Base-by-base conservation (phyloP, 2,113 vertebrate genomes). In the Cathartes aura region DNA sequence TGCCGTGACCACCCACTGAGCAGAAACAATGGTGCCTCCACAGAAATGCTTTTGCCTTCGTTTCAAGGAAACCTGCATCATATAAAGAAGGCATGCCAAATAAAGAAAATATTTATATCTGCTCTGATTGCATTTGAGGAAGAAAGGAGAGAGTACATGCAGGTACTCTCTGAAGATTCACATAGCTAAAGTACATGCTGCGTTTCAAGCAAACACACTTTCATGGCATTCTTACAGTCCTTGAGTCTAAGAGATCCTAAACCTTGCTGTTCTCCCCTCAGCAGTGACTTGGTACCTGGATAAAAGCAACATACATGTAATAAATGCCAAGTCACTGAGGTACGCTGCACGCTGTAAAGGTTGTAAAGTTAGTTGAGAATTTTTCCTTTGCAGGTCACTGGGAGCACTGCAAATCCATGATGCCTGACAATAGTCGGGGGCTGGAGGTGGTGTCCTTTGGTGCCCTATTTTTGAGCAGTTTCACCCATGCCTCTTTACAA, bases 1-100 rank as follows among this genome's bases (percentile, higher is more conserved):
- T 11, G 99, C 99, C 0, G 99, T 99, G 85, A 99, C 90, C 59
- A 99, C 97, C 98, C 99, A 99, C 82, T 94, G 97, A 34, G 98
- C 97, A 38, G 97, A 98, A 96, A 99, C 97, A 95, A 99, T 98
- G 72, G 99, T 98, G 67, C 98, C 99, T 84, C 98, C 99, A 74
- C 99, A 99, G 97, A 99, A 98, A 87, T 99, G 99, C 62, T 96
- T 98, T 23, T 98, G 97, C 32, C 94, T 97, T 94, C 95, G 94
- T 97, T 98, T 99, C 76, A 99, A 94, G 60, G 99, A 99, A n/a
- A 99, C 99, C 99, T 99, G 85, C 78, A 76, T 66, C 36, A 11
- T 9, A 71, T 23, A 93, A 86, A 98, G 40, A 94, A 29, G 15
- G 52, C 36, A 48, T 5, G 32, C 16, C 40, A 80, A 60, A 29